Evolutionary conservation across 2,113 vertebrate genomes (phyloP), one percentile per base, ranked within the genome.

Genomic region (Rhinopomastus cyanomelas): DNA sequence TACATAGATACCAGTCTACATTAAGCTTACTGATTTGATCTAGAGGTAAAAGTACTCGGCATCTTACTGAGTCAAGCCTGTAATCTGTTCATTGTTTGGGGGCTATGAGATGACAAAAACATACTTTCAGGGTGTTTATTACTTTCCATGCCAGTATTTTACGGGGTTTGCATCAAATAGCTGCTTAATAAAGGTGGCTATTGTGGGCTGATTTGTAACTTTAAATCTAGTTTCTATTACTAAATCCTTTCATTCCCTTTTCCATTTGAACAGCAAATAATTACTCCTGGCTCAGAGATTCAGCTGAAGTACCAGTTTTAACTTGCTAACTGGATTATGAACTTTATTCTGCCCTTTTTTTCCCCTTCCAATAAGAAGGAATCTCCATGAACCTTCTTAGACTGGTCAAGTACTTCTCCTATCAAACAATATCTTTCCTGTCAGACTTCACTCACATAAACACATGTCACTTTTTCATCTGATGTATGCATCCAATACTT

Each of bases 281-380:
- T 96, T 94, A 95, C 72, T 93, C 75, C 61, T 78, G 85, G 88
- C 81, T 96, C 77, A 56, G 67, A 95, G 92, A 94, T 88, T 76
- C 96, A 85, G 94, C 93, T 94, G 78, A 93, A 97, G 85, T 81
- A 95, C 79, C 64, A 95, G 91, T 92, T 87, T 93, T 91, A 96
- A 95, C 89, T 96, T 96, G 87, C 86, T 96, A 97, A 96, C 86
- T 89, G 80, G 89, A 97, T 97, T 96, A 95, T 72, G 73, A 86
- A n/a, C 57, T 56, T 84, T 91, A 77, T 57, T 88, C 75, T 77
- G 62, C 39, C 39, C 15, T 42, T 32, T 75, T 36, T 76, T 71
- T 66, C 73, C 92, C 80, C 13, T 53, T 44, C 57, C 60, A 91
- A 87, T 81, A 91, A 86, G 20, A 48, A 48, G 16, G 14, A 20